Evolutionary conservation across 2,888 invertebrate genomes (phyloP).

Genomic region (Macrosiphum euphorbiae): DNA sequence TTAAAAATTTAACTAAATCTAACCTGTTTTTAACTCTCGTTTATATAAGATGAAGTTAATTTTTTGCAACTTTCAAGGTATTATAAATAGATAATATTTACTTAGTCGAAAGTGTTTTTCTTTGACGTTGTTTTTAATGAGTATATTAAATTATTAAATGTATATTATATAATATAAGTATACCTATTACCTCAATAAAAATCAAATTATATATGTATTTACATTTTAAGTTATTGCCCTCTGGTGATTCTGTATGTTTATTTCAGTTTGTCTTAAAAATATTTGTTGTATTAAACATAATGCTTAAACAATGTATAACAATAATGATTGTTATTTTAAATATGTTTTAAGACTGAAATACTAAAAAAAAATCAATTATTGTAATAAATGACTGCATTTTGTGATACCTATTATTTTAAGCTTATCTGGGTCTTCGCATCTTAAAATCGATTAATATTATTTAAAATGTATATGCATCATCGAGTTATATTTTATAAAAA

Average conservation of each 20-base stretch:
- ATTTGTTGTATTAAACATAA: not conserved
- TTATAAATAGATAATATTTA: not conserved
- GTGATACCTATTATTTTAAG: not conserved
- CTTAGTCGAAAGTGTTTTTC: not conserved
- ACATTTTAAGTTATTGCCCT: not conserved
- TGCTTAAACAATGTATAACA: not conserved
- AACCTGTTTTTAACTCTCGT: not conserved
- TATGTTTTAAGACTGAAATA: not conserved
- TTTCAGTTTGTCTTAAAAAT: not conserved
- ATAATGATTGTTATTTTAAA: not conserved
- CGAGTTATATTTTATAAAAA: not conserved
- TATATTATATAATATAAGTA: not conserved
- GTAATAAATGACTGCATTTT: not conserved
- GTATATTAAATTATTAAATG: not conserved
- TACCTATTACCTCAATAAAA: not conserved
- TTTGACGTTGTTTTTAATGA: not conserved
- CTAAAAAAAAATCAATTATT: not conserved
- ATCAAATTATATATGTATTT: not conserved
- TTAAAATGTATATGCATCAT: not conserved
- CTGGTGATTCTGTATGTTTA: not conserved
- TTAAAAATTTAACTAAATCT: not conserved
- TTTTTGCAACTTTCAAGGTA: not conserved
- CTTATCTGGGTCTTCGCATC: not conserved
- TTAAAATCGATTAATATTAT: not conserved
- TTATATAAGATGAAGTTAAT: not conserved